Conservation (phyloP, 35 echinoderm and acorn worm genomes). For the Anneissia japonica region DNA sequence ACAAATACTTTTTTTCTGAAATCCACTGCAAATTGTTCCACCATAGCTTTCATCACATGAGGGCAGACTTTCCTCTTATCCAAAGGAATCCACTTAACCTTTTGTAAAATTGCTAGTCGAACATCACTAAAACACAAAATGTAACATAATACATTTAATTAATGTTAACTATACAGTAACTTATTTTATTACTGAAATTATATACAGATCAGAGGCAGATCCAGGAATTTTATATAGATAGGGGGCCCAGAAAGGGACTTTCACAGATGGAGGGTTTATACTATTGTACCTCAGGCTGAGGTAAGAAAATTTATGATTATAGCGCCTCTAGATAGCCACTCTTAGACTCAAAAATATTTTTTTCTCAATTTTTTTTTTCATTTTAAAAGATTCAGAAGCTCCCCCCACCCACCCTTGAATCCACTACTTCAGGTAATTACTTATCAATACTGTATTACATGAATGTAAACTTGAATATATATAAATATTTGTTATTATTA, state of each 20-base stretch:
- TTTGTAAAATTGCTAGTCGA: conserved; percentile 69
- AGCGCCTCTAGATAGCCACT: too few relatives aligned
- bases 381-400: too few relatives aligned
- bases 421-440: too few relatives aligned
- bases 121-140: conserved; percentile 55
- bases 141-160: too few relatives aligned
- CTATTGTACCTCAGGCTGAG: not conserved
- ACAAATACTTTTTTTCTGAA: conserved; percentile 66
- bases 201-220: not conserved
- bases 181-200: not conserved
- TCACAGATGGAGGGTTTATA: not conserved
- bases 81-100: conserved; percentile 78
- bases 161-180: too few relatives aligned
- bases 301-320: not conserved
- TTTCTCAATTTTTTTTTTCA: too few relatives aligned
- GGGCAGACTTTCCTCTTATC: conserved; percentile 60
- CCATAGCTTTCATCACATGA: conserved; percentile 35
- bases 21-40: conserved; percentile 46
- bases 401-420: too few relatives aligned
- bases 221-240: not conserved
- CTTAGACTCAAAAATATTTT: too few relatives aligned
- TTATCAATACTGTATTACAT: too few relatives aligned
- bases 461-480: too few relatives aligned
- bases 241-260: not conserved
- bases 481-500: too few relatives aligned